Conservation (phyloP, 2,113 vertebrate species). For the Eptesicus fuscus region DNA sequence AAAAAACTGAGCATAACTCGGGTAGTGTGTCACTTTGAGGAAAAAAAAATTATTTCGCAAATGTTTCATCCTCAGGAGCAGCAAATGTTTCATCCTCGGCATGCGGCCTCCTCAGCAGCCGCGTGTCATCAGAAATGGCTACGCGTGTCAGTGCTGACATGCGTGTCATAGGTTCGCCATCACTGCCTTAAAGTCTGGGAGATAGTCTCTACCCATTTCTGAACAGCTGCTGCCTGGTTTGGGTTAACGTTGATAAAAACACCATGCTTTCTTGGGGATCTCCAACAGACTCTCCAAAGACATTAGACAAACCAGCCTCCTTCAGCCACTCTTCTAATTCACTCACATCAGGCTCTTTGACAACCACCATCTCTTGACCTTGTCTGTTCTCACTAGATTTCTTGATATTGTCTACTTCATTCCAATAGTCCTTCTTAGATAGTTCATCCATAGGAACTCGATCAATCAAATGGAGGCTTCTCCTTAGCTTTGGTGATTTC, state of each 20-base stretch:
- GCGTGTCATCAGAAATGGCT: too few relatives aligned
- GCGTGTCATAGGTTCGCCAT: too few relatives aligned
- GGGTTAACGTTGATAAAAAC: conserved; percentile 91
- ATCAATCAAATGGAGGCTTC: conserved; percentile 79
- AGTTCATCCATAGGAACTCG: conserved; percentile 92
- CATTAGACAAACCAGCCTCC: conserved; percentile 92
- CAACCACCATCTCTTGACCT: conserved; percentile 84
- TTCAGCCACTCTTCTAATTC: conserved; percentile 96
- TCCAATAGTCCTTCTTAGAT: conserved; percentile 93
- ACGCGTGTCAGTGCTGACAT: too few relatives aligned
- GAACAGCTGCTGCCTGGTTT: conserved; percentile 93
- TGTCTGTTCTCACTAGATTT: conserved; percentile 83
- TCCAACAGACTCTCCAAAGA: conserved; percentile 85
- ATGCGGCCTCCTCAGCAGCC: too few relatives aligned
- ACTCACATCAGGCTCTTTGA: conserved; percentile 92
- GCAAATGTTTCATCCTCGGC: too few relatives aligned
- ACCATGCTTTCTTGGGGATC: conserved; percentile 89
- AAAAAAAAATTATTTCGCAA: too few relatives aligned
- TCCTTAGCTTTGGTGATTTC: conserved; percentile 73
- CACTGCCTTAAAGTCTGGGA: conserved; percentile 92
- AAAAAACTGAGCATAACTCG: too few relatives aligned
- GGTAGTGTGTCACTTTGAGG: too few relatives aligned
- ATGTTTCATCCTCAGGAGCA: too few relatives aligned
- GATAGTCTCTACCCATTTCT: conserved; percentile 89
- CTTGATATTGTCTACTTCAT: conserved; percentile 93